Conservation (phyloP, 2,888 invertebrate species). For the Ramazzottius varieornatus region DNA sequence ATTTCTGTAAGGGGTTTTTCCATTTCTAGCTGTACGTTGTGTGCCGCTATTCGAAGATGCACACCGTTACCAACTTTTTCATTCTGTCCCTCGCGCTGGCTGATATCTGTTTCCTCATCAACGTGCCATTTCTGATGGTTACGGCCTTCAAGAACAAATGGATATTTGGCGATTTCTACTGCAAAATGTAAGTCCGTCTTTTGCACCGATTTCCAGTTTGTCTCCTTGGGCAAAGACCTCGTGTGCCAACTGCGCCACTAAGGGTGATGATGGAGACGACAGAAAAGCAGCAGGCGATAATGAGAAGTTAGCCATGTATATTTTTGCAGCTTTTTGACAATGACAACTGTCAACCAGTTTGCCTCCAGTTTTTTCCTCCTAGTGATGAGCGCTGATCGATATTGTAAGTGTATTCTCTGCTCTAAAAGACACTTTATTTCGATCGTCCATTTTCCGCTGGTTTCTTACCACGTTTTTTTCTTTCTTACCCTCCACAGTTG, state of each 20-base stretch:
- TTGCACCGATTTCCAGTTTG: no score
- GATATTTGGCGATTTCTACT: slow-evolving; percentile 7
- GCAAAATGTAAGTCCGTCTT: slow-evolving; percentile 30
- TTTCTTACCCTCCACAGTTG: not conserved
- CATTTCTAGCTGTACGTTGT: slow-evolving; percentile 5
- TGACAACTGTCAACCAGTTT: slow-evolving; percentile 7
- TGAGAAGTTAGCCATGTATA: not conserved
- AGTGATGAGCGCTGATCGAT: slow-evolving; percentile 7
- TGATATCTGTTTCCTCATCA: slow-evolving; percentile 7
- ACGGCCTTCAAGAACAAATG: slow-evolving; percentile 2
- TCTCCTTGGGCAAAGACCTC: no score
- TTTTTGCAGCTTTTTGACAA: not conserved
- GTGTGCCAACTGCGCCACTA: no score
- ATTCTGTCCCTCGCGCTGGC: slow-evolving; percentile 7
- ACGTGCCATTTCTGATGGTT: slow-evolving; percentile 6
- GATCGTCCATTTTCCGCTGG: no score
- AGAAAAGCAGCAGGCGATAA: no score
- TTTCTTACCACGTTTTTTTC: no score
- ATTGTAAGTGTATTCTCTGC: slow-evolving; percentile 18
- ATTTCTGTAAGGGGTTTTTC: not conserved
- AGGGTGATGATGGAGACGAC: no score
- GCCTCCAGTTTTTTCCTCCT: slow-evolving; percentile 7
- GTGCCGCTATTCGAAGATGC: slow-evolving; percentile 6
- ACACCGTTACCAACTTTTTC: slow-evolving; percentile 8
- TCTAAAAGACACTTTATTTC: not conserved